phyloP scores from a whole-genome alignment of 2,797 vertebrate genomes.

The Urosaurus nigricauda region DNA sequence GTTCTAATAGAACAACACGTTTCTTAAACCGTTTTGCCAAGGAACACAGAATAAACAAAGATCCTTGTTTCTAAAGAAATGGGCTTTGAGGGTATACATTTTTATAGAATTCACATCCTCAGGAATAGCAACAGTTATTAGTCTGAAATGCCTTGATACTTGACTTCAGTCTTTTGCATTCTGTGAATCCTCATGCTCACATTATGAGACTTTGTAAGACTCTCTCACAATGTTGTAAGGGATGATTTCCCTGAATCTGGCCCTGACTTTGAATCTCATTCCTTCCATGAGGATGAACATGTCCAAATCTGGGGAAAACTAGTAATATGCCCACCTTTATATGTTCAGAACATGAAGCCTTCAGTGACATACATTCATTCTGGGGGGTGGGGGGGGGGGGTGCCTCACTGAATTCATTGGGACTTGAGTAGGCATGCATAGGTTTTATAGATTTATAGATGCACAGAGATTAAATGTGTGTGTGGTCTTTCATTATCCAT shows the following conservation, averaged over 20 bases:
- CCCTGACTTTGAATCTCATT: background rate
- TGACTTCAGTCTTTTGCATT: background rate
- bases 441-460: conserved; percentile 3
- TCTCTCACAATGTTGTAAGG: background rate
- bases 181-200: background rate
- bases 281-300: background rate
- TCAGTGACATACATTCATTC: background rate
- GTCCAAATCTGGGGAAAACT: too few species aligned
- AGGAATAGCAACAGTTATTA: background rate
- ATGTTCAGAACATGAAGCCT: background rate
- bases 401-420: too few species aligned
- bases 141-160: background rate
- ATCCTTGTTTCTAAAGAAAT: conserved; percentile 19
- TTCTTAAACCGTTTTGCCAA: conserved; percentile 19
- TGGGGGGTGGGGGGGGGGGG: too few species aligned
- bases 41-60: conserved; percentile 37
- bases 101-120: background rate
- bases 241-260: background rate
- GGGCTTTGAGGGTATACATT: conserved; percentile 1
- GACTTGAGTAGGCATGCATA: background rate
- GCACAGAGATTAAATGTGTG: background rate
- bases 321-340: background rate
- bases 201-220: background rate
- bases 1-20: background rate
- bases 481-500: conserved; percentile 6